Evolutionary conservation across 2,797 vertebrate genomes (phyloP).

Genomic region (Gymnoscopelus microlampas): DNA sequence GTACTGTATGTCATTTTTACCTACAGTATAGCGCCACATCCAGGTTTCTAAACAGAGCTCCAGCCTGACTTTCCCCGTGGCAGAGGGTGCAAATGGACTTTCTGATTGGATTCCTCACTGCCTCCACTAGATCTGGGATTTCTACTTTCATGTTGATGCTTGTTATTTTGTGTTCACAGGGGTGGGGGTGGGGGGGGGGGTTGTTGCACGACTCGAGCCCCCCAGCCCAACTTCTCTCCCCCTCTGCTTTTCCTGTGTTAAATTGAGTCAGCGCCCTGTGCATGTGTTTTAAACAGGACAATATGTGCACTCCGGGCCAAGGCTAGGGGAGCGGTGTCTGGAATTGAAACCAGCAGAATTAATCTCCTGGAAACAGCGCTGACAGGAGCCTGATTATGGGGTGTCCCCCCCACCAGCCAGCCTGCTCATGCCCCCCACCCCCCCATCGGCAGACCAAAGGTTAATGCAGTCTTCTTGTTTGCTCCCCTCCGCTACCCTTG

Average conservation of each 20-base stretch:
- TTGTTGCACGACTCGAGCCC: conserved; percentile 51
- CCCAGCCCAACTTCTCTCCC: conserved; percentile 27
- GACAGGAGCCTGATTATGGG: conserved; percentile 85
- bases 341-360: conserved; percentile 84
- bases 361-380: conserved; percentile 81
- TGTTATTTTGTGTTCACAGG: conserved; percentile 80
- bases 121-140: conserved; percentile 71
- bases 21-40: neutral
- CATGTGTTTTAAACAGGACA: conserved; percentile 78
- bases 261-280: conserved; percentile 75
- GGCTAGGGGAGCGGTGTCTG: conserved; percentile 61
- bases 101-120: conserved; percentile 53
- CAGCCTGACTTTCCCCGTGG: conserved; percentile 41
- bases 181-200: conserved; percentile 38
- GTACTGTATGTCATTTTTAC: conserved; percentile 13
- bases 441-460: conserved; percentile 77
- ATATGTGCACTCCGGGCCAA: conserved; percentile 68
- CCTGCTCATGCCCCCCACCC: conserved; percentile 65
- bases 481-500: conserved; percentile 63
- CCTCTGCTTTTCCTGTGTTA: conserved; percentile 70
- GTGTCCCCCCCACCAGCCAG: conserved; percentile 78
- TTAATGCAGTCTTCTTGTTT: conserved; percentile 85
- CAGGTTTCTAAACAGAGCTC: neutral
- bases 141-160: conserved; percentile 87
- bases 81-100: conserved; percentile 38